phyloP scores from a whole-genome alignment of 1,140 invertebrate species.

The Trigoniulus corallinus region DNA sequence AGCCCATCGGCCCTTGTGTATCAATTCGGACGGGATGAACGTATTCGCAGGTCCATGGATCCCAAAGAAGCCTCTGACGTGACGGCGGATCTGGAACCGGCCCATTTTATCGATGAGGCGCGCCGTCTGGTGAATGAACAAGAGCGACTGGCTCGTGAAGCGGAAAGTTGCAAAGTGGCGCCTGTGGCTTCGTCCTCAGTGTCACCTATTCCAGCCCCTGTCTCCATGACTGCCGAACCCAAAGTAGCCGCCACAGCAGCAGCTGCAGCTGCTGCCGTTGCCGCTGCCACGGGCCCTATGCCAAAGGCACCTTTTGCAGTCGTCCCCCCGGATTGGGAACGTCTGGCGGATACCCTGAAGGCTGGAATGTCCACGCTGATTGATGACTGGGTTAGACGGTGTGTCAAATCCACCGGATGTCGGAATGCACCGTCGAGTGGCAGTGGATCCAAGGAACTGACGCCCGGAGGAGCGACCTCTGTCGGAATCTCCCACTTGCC shows the following conservation, averaged over 20 bases:
- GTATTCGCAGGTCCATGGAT: not conserved
- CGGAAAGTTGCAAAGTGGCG: conserved; percentile 17
- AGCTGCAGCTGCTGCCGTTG: conserved; percentile 24
- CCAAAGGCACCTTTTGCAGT: not conserved
- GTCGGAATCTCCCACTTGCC: not conserved
- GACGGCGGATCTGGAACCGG: conserved; percentile 11
- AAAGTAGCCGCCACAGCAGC: conserved; percentile 11
- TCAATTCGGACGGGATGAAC: not conserved
- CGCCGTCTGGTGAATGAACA: conserved; percentile 33
- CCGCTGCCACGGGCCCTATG: conserved; percentile 19
- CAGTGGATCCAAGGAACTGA: not conserved
- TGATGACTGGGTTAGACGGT: conserved; percentile 29
- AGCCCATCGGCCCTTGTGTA: no score
- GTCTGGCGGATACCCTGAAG: conserved; percentile 72
- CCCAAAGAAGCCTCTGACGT: not conserved
- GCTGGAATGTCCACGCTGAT: conserved; percentile 67
- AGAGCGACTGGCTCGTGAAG: conserved; percentile 50
- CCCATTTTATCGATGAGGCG: conserved; percentile 14
- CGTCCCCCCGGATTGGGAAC: conserved; percentile 52
- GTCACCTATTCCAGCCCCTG: conserved; percentile 20
- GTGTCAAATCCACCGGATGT: not conserved
- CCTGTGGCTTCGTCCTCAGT: conserved; percentile 16
- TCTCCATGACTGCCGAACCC: conserved; percentile 18
- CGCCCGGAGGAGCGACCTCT: not conserved
- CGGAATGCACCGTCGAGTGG: not conserved